Percentiles rank a stretch among this genome's conserved stretches.
phyloP scores from a whole-genome alignment of 2,797 vertebrate species.

The Hypotaenidia philippensis region DNA sequence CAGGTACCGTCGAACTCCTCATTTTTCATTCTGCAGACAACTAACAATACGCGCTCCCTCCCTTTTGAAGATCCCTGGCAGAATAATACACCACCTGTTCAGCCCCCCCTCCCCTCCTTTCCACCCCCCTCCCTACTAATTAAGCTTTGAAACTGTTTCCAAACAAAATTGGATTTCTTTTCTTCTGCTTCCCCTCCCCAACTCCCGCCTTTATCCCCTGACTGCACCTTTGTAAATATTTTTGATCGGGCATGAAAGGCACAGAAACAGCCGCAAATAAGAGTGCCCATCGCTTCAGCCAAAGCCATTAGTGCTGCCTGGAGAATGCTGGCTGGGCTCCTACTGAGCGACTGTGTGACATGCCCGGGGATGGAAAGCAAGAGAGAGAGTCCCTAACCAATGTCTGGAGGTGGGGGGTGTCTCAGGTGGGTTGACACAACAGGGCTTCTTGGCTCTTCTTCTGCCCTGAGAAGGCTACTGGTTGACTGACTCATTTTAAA shows the following conservation, averaged over 20 bases:
- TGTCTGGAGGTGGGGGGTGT: neutral
- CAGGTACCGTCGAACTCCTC: constrained; percentile 33
- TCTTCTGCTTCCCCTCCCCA: constrained; percentile 1
- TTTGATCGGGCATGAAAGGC: constrained; percentile 39
- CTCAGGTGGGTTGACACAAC: neutral
- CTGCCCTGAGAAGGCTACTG: neutral
- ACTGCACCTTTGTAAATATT: constrained; percentile 60
- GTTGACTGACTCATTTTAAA: neutral
- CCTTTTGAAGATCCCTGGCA: constrained; percentile 66
- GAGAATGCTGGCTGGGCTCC: neutral
- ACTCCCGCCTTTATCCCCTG: constrained; percentile 6
- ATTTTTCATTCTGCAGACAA: constrained; percentile 73
- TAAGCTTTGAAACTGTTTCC: constrained; percentile 78
- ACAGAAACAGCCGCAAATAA: constrained; percentile 12
- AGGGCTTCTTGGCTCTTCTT: neutral
- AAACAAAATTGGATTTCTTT: constrained; percentile 72
- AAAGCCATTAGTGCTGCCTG: neutral
- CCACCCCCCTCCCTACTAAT: constrained; percentile 58
- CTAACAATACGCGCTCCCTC: constrained; percentile 31
- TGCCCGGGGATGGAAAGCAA: neutral
- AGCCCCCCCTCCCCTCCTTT: neutral
- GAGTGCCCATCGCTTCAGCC: constrained; percentile 4
- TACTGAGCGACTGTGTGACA: neutral
- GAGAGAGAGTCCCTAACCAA: neutral
- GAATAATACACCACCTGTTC: constrained; percentile 75